Evolutionary conservation across 2,113 vertebrate genomes (phyloP).

Genomic region (Vombatus ursinus): DNA sequence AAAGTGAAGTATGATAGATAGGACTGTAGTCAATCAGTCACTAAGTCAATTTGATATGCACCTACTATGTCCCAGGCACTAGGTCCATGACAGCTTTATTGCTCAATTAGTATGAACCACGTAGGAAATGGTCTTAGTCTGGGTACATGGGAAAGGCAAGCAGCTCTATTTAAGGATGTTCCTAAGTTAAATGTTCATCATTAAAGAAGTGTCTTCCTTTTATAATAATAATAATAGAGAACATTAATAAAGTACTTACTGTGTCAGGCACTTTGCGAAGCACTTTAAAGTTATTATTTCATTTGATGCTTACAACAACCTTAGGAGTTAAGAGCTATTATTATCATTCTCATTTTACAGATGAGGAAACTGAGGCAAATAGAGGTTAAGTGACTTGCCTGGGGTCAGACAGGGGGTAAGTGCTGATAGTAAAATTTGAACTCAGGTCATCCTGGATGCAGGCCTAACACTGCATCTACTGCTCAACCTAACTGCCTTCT

Average conservation of each 20-base stretch:
- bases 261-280: neutral
- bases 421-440: neutral
- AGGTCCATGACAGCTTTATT: neutral
- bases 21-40: neutral
- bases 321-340: neutral
- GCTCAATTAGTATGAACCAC: neutral
- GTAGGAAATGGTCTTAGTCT: neutral
- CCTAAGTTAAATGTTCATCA: neutral
- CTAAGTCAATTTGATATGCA: neutral
- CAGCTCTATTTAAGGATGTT: neutral
- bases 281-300: neutral
- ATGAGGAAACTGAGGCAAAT: neutral
- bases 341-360: neutral
- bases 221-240: neutral
- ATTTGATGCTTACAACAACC: neutral
- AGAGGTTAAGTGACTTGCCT: neutral
- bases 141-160: neutral
- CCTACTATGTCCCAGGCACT: neutral
- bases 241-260: neutral
- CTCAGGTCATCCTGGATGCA: neutral
- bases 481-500: neutral
- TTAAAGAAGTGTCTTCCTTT: neutral
- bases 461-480: neutral
- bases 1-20: neutral
- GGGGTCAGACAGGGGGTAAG: neutral